These are phyloP conservation scores for Antheraea pernyi DNA, from an alignment of 1,140 invertebrate species.

Conservation along the genomic window DNA sequence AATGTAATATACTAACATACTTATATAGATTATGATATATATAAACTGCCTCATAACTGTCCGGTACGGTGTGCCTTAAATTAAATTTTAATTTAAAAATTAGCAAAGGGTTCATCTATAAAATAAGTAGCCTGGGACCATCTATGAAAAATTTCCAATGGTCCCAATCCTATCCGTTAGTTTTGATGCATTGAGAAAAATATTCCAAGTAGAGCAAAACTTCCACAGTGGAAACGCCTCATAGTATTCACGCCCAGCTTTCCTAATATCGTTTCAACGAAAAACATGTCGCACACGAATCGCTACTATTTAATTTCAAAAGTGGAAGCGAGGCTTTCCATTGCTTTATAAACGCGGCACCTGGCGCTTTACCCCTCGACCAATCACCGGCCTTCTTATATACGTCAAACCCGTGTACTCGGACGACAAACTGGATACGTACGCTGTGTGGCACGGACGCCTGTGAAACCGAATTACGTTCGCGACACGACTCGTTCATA, in stretches of 20 bases:
- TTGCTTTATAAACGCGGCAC: background rate
- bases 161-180: no score
- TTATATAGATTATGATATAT: no score
- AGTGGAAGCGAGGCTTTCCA: background rate
- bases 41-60: no score
- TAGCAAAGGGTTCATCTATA: background rate
- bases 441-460: background rate
- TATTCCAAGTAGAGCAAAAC: no score
- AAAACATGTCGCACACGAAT: background rate
- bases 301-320: background rate
- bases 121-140: no score
- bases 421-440: background rate
- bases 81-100: background rate
- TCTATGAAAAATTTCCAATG: no score
- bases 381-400: background rate
- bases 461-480: background rate
- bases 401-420: constrained; percentile 1
- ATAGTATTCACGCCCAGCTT: background rate
- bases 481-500: background rate
- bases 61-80: no score
- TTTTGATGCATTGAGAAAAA: no score
- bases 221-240: background rate
- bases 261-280: background rate
- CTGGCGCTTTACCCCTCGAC: background rate
- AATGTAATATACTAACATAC: no score